Evolutionary conservation across 2,113 vertebrate species (phyloP).

Genomic region (Gymnobelideus leadbeateri): DNA sequence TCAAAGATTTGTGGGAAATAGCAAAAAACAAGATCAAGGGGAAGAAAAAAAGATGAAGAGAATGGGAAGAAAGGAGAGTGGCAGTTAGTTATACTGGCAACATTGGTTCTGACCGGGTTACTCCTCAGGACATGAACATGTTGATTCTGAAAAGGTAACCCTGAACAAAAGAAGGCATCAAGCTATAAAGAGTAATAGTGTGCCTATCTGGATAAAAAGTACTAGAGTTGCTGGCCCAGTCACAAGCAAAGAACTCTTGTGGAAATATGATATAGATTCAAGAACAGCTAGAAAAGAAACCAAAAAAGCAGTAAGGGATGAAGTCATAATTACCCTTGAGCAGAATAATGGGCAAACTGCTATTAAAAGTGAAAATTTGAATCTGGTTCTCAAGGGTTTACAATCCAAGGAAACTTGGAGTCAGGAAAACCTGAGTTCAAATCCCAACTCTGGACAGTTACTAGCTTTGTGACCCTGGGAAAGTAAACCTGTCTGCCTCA

Average conservation of each 20-base stretch:
- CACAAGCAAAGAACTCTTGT: background rate
- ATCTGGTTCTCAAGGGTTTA: background rate
- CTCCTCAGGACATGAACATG: background rate
- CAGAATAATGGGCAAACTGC: background rate
- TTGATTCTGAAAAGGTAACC: background rate
- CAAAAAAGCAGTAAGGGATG: background rate
- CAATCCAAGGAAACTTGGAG: background rate
- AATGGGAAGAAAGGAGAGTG: background rate
- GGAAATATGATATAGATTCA: background rate
- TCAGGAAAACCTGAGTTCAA: background rate
- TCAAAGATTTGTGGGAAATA: background rate
- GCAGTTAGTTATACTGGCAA: background rate
- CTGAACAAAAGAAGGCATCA: background rate
- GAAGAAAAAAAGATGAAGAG: background rate
- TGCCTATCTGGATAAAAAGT: background rate
- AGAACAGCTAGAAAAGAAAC: background rate
- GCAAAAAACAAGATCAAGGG: background rate
- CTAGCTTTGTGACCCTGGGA: background rate
- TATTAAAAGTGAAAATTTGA: background rate
- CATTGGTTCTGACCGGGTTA: background rate
- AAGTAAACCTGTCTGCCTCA: background rate
- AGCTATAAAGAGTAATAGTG: background rate
- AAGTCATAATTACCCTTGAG: background rate
- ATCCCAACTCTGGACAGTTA: background rate
- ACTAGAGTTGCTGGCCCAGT: background rate